Evolutionary conservation across 2,888 invertebrate species (phyloP), one percentile per base, ranked within the genome.

Genomic region (Trisateles emortualis): DNA sequence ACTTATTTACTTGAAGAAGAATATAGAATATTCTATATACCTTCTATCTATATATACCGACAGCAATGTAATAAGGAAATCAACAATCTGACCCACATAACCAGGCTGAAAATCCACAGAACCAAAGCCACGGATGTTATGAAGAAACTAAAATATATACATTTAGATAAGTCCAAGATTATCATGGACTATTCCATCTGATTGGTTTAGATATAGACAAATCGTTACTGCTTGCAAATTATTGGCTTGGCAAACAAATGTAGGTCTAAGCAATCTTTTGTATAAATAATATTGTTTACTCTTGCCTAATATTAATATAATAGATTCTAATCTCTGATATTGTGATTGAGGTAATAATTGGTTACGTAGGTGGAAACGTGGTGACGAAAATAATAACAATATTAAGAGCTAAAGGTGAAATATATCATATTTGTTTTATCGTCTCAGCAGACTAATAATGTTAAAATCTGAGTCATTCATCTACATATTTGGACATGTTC

Each of bases 201-300:
- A 53, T 48, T 45, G 43, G 22, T 48, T 29, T 14, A 41, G 14
- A 51, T 43, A 49, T 26, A 59, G 41, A 49, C 32, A 48, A 33
- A 41, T 53, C 36, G 41, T 47, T 58, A 44, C 52, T 50, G 19
- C 41, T 46, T 32, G 24, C 42, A 39, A 49, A 58, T 49, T 40
- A 58, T 59, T 48, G 38, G 55, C 40, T 52, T 36, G 22, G 42
- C 51, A 46, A 50, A 51, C 24, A 52, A 16, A 61, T 52, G 35
- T 16, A 35, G 39, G 22, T 39, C 49, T 32, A n/a, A 38, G 0
- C 14, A 51, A 54, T 57, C 35, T n/a, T 38, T 48, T 44, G 39
- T 39, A 44, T 48, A 50, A 60, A 62, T 40, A 56, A 14, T 56
- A 49, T 36, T 46, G 51, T 62, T 55, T 38, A 14, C 19, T 43